phyloP scores from a whole-genome alignment of 2,888 invertebrate genomes.

The Eupithecia pulchellata region DNA sequence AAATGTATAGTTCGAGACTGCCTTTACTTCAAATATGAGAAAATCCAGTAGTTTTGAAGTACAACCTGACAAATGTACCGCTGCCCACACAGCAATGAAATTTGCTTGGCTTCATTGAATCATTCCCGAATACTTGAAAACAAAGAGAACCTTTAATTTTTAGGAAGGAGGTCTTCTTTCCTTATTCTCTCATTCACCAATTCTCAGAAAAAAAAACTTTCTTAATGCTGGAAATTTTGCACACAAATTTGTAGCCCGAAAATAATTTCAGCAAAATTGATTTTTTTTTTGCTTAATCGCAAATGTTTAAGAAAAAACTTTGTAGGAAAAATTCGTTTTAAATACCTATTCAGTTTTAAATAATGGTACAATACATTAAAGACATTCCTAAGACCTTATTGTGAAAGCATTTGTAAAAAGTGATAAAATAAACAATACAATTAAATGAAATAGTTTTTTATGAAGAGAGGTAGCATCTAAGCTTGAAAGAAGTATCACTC shows the following conservation, averaged over 20 bases:
- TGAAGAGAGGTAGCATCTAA: background rate
- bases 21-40: slow-evolving; percentile 1
- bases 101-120: background rate
- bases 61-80: slow-evolving; percentile 5
- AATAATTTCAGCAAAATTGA: background rate
- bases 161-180: background rate
- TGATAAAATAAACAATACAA: background rate
- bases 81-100: slow-evolving; percentile 3
- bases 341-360: no score
- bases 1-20: background rate
- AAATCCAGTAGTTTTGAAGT: background rate
- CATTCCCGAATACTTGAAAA: background rate
- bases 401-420: background rate
- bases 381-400: background rate
- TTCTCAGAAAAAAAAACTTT: background rate
- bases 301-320: no score
- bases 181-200: background rate
- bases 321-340: no score
- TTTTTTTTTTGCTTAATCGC: background rate
- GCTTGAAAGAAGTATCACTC: background rate
- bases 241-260: background rate
- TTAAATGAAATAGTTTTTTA: background rate
- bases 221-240: background rate
- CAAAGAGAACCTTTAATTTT: background rate
- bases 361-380: background rate